Conservation (phyloP, 1,140 invertebrate species). For the Leguminivora glycinivorella region DNA sequence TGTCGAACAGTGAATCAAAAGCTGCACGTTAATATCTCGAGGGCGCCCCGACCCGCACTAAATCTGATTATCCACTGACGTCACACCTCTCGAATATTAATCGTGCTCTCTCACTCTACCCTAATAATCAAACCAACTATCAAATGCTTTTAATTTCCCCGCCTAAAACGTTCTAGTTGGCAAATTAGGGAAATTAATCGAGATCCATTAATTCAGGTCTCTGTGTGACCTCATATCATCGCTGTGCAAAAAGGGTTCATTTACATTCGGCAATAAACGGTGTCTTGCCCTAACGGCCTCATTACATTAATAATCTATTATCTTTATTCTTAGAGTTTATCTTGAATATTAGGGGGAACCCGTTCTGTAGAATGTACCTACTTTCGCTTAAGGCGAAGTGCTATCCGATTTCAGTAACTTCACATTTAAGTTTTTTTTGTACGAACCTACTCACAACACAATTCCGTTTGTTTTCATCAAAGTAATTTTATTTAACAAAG, state of each 20-base stretch:
- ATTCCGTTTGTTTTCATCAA: too few species aligned
- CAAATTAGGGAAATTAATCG: conserved; percentile 54
- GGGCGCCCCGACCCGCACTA: conserved; percentile 37
- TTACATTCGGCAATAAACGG: conserved; percentile 50
- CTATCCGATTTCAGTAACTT: too few species aligned
- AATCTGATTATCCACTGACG: conserved; percentile 51
- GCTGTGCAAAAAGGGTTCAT: conserved; percentile 56
- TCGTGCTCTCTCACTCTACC: conserved; percentile 40
- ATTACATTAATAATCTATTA: conserved; percentile 36
- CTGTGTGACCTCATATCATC: conserved; percentile 55
- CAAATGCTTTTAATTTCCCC: conserved; percentile 39
- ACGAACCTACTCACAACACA: too few species aligned
- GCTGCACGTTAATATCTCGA: conserved; percentile 38
- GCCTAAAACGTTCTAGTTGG: conserved; percentile 41
- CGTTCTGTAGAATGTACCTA: neutral
- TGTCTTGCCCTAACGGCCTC: conserved; percentile 29
- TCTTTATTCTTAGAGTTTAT: conserved; percentile 1
- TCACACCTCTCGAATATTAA: conserved; percentile 48
- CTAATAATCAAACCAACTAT: conserved; percentile 47
- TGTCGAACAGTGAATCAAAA: conserved; percentile 33
- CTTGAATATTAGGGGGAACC: neutral
- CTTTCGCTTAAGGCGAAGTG: neutral
- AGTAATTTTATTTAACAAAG: too few species aligned
- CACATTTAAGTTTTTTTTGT: too few species aligned
- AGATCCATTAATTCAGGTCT: conserved; percentile 43